phyloP scores from a whole-genome alignment of 2,113 vertebrate genomes.

The Holacanthus passer region DNA sequence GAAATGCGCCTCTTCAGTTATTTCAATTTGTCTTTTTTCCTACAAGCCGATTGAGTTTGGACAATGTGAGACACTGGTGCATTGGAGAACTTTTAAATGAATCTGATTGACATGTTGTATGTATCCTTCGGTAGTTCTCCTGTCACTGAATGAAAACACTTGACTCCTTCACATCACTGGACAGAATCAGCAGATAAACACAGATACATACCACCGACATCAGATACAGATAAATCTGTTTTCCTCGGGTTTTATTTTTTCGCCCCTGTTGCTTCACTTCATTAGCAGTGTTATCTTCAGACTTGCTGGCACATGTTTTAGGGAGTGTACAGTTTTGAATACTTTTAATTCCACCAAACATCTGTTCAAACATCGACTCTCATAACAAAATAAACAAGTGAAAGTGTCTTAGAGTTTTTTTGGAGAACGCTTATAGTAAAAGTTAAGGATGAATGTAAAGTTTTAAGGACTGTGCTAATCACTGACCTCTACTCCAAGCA shows the following conservation, averaged over 20 bases:
- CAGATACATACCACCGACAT: constrained; percentile 18
- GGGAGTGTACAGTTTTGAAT: constrained; percentile 17
- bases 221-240: constrained; percentile 46
- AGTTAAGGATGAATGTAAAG: constrained; percentile 4
- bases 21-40: not conserved
- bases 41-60: not conserved
- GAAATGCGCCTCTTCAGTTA: too few species aligned
- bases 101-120: not conserved
- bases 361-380: not conserved
- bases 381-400: not conserved
- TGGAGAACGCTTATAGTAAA: not conserved
- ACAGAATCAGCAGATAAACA: constrained; percentile 17
- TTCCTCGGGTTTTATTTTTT: constrained; percentile 8
- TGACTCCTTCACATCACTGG: not conserved
- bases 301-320: not conserved
- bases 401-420: not conserved
- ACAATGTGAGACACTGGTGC: not conserved
- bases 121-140: not conserved
- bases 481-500: constrained; percentile 8
- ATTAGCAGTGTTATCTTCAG: not conserved
- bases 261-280: not conserved
- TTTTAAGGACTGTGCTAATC: constrained; percentile 38
- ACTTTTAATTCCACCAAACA: constrained; percentile 4
- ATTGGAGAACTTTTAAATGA: too few species aligned
- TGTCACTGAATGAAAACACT: not conserved